Percentiles rank a stretch among this genome's conserved stretches.
Evolutionary conservation across 2,797 vertebrate genomes (phyloP).

Genomic region (Odontamblyopus rebecca): DNA sequence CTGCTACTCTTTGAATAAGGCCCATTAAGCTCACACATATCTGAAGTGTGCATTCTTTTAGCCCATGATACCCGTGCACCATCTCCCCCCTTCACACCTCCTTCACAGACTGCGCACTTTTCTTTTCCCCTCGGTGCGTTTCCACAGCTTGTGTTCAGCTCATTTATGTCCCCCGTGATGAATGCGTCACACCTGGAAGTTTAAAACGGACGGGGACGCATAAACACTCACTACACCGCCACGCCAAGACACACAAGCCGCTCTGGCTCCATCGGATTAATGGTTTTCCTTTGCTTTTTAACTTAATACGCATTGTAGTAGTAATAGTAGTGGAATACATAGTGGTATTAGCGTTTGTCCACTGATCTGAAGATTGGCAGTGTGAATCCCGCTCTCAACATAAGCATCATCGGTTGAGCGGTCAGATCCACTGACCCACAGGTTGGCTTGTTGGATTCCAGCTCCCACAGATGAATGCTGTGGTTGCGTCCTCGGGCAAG

Average conservation of each 20-base stretch:
- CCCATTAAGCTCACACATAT: slow-evolving; percentile 42
- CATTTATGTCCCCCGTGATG: slow-evolving; percentile 60
- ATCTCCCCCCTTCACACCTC: slow-evolving; percentile 1
- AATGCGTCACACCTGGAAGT: slow-evolving; percentile 57
- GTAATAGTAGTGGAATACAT: too few relatives aligned
- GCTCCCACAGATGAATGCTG: too few relatives aligned
- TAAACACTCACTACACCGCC: slow-evolving; percentile 20
- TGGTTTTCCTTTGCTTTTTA: slow-evolving; percentile 54
- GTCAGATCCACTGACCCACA: too few relatives aligned
- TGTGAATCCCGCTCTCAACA: too few relatives aligned
- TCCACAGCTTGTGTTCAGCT: slow-evolving; percentile 49
- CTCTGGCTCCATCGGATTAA: slow-evolving; percentile 56
- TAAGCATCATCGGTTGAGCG: too few relatives aligned
- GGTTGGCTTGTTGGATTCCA: too few relatives aligned
- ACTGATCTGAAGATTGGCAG: too few relatives aligned
- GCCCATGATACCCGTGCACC: not conserved
- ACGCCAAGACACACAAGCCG: slow-evolving; percentile 9
- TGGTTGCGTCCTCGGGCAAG: too few relatives aligned
- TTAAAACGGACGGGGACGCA: slow-evolving; percentile 20
- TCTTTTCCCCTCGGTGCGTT: slow-evolving; percentile 20
- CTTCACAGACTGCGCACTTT: slow-evolving; percentile 33
- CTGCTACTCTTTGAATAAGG: slow-evolving; percentile 35
- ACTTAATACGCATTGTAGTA: slow-evolving; percentile 43
- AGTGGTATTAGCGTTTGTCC: too few relatives aligned
- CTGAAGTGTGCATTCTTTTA: slow-evolving; percentile 16